phyloP scores from a whole-genome alignment of 64 coral and sea anemone genomes.

The Pocillopora verrucosa region DNA sequence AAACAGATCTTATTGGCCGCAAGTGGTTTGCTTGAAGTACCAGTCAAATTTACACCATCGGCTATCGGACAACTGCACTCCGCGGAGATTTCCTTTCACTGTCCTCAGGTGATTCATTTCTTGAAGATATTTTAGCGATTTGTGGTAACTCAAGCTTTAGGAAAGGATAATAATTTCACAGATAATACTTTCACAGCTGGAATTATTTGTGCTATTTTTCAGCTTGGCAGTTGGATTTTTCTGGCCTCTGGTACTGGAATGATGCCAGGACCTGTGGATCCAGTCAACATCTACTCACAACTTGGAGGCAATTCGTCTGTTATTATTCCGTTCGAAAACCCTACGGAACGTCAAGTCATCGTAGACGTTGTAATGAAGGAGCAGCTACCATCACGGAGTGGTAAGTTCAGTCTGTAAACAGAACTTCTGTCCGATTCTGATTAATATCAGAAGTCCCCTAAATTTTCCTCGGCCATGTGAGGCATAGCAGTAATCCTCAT shows the following conservation, averaged over 20 bases:
- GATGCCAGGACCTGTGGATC: conserved; percentile 79
- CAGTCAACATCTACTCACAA: conserved; percentile 83
- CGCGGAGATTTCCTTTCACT: conserved; percentile 85
- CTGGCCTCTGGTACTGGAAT: conserved; percentile 85
- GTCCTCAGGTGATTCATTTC: conserved; percentile 68
- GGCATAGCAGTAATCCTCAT: no score
- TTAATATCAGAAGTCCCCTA: no score
- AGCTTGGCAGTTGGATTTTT: conserved; percentile 94
- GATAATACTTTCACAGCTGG: not conserved
- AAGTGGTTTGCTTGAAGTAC: conserved; percentile 68
- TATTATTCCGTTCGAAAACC: conserved; percentile 94
- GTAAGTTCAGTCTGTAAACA: conserved; percentile 36
- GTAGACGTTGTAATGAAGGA: conserved; percentile 91
- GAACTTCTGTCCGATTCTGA: not conserved
- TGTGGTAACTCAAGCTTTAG: no score
- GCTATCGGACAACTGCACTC: conserved; percentile 80
- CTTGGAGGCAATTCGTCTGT: conserved; percentile 85
- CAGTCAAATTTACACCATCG: conserved; percentile 92
- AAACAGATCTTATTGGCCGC: conserved; percentile 65
- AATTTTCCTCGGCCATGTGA: no score
- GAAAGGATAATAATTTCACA: no score
- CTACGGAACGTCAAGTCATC: conserved; percentile 85
- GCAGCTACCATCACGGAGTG: conserved; percentile 53
- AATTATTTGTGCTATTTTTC: conserved; percentile 17
- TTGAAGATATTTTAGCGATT: not conserved